Evolutionary conservation across 2,797 vertebrate species (phyloP), one percentile per base, ranked within the genome.

Genomic region (Clarias pachynema): DNA sequence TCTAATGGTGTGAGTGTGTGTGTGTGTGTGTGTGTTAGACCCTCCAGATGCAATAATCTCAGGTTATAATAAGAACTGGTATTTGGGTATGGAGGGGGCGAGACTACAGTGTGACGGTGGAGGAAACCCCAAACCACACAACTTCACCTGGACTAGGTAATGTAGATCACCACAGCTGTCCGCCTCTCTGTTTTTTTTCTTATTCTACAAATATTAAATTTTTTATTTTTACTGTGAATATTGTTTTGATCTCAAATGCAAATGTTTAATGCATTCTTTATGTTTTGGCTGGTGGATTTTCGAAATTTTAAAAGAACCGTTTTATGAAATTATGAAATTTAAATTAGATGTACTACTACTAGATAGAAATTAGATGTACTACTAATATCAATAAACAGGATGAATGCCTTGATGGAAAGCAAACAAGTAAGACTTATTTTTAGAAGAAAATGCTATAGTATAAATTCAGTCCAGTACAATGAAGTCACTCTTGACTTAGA

Each of bases 81-180:
- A 89, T 0, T 91, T 91, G 34, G 97, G 96, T 22, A 87, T 90
- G 92, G 94, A 96, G 91, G 95, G 93, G 0, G 96, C 95, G 0
- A 87, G 85, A 5, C 94, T 98, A 77, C 95, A 91, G 37, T 99
- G 97, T 80, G 84, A 92, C 59, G 96, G 94, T 1, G 94, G 94
- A 72, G 97, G 97, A 86, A 97, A 98, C 90, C 97, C 97, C 0
- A 93, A 94, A 90, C 95, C 95, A 0, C 94, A 96, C 6, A 92
- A 79, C 0, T 96, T 96, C 93, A 97, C 94, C 89, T 99, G 97
- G 97, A 94, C 90, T 44, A 95, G 97, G 37, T 40, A 40, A 0
- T 37, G 97, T 98, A 95, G 89, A 89, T 31, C 20, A 82, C 3
- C 5, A 8, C 16, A n/a, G 10, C 34, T 18, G 10, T 24, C 44